Percentiles rank a stretch among this genome's conserved stretches.
Conservation (phyloP, 2,888 invertebrate species). For the Diplazon laetatorius region DNA sequence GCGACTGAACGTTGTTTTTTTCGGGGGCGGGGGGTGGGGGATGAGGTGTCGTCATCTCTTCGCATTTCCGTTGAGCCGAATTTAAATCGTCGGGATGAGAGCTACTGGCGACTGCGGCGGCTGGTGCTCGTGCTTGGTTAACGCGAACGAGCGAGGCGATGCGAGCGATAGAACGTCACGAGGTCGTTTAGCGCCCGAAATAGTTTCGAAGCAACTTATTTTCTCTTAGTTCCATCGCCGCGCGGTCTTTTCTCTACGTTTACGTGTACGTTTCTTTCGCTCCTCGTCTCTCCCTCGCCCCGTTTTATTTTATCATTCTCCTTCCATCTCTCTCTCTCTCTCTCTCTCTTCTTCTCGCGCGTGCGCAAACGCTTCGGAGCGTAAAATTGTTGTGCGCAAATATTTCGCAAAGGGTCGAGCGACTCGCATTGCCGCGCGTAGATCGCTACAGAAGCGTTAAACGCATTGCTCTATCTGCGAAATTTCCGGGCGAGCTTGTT, state of each 20-base stretch:
- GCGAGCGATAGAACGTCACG: conserved; percentile 75
- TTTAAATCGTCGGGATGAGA: conserved; percentile 71
- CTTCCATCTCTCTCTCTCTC: conserved; percentile 46
- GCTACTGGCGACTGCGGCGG: conserved; percentile 74
- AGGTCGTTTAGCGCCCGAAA: conserved; percentile 77
- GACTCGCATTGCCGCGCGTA: conserved; percentile 3
- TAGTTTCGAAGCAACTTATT: conserved; percentile 77
- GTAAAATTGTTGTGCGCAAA: conserved; percentile 52
- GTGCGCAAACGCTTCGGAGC: conserved; percentile 40
- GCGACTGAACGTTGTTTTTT: neutral
- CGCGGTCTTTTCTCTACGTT: conserved; percentile 63
- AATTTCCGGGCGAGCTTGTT: neutral
- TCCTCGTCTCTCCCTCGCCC: no score
- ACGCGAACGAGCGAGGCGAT: conserved; percentile 50
- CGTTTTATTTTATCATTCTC: conserved; percentile 35
- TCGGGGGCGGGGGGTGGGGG: neutral
- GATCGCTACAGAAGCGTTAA: neutral
- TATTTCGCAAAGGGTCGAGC: conserved; percentile 40
- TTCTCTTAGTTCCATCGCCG: conserved; percentile 70
- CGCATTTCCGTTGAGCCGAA: conserved; percentile 47
- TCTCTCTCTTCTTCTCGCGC: neutral
- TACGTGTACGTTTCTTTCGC: conserved; percentile 36
- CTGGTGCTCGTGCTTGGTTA: conserved; percentile 45
- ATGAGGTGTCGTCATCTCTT: conserved; percentile 24
- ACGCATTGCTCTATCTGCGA: conserved; percentile 16